A percentile compares a stretch with the other conserved stretches of the same genome.
Evolutionary conservation across 2,113 vertebrate species (phyloP).

Genomic region (Lipotes vexillifer): DNA sequence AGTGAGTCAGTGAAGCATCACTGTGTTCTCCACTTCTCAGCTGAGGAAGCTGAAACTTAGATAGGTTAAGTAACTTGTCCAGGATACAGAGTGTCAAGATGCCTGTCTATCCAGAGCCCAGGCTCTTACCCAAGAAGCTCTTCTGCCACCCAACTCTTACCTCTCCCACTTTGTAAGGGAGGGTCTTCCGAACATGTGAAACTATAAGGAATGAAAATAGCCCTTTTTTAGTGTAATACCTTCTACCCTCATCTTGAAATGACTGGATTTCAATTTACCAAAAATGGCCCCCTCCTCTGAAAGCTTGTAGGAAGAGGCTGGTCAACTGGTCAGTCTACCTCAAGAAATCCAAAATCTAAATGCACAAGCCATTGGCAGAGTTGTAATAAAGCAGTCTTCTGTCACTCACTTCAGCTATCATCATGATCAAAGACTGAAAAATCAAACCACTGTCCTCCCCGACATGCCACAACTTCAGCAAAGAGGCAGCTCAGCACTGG

Average conservation of each 20-base stretch:
- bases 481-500: background rate
- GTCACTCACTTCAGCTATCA: background rate
- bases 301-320: background rate
- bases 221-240: background rate
- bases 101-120: background rate
- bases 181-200: background rate
- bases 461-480: background rate
- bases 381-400: background rate
- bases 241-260: background rate
- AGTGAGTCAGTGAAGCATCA: background rate
- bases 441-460: background rate
- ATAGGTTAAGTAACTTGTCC: background rate
- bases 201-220: background rate
- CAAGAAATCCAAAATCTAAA: background rate
- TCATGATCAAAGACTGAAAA: constrained; percentile 16
- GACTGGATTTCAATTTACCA: constrained; percentile 15
- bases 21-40: background rate
- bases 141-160: background rate
- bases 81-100: background rate
- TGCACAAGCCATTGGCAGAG: background rate
- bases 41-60: background rate
- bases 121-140: background rate
- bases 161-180: background rate
- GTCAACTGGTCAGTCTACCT: background rate
- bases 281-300: background rate